phyloP scores from a whole-genome alignment of 2,888 invertebrate genomes.

The Lucinisca nassula region DNA sequence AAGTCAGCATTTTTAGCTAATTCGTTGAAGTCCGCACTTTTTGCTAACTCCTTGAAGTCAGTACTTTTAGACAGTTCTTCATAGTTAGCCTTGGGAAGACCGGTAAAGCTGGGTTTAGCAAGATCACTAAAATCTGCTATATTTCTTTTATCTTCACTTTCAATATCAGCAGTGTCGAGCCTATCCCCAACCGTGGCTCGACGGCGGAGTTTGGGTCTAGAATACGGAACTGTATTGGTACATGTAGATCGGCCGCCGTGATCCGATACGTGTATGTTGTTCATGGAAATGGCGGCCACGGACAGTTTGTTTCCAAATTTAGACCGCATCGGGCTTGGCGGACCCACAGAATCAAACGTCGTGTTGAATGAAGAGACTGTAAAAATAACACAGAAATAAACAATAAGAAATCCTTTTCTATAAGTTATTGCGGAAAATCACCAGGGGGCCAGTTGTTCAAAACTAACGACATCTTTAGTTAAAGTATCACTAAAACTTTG shows the following conservation, averaged over 20 bases:
- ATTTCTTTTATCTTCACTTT: background rate
- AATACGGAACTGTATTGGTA: background rate
- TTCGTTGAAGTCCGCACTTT: background rate
- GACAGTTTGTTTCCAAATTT: conserved; percentile 47
- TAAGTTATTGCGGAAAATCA: background rate
- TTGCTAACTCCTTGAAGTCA: background rate
- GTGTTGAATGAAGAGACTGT: conserved; percentile 67
- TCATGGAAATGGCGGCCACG: conserved; percentile 42
- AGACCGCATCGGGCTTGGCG: conserved; percentile 24
- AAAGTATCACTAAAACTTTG: too few species aligned
- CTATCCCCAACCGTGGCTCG: background rate
- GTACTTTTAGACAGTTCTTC: background rate
- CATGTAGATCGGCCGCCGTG: conserved; percentile 24
- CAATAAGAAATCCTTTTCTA: background rate
- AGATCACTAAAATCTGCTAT: background rate
- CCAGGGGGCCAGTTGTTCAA: too few species aligned
- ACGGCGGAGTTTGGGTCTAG: background rate
- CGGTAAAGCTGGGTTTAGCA: too few species aligned
- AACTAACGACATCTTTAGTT: too few species aligned
- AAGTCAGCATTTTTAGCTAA: background rate
- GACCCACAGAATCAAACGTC: conserved; percentile 15
- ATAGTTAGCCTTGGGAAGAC: too few species aligned
- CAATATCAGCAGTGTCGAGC: background rate
- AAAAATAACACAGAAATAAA: too few species aligned
- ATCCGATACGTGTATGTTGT: conserved; percentile 42